These are phyloP conservation scores for Pogonomyrmex californicus DNA, from an alignment of 1,140 invertebrate species.

Conservation along the genomic window DNA sequence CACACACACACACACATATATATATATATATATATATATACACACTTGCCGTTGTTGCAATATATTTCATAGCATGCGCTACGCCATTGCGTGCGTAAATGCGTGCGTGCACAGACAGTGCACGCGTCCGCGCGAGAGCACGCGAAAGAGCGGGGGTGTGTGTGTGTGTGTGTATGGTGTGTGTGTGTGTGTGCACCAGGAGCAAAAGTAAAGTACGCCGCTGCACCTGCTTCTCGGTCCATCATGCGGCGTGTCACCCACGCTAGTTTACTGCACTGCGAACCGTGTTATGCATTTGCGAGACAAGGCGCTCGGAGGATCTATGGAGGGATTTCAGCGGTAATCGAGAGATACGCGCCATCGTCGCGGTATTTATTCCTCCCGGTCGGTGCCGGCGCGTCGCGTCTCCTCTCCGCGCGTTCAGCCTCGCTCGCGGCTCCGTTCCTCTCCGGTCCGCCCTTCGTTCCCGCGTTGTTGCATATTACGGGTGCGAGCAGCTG, in stretches of 20 bases:
- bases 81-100: slow-evolving; percentile 73
- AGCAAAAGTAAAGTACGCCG: slow-evolving; percentile 78
- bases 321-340: slow-evolving; percentile 84
- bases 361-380: slow-evolving; percentile 80
- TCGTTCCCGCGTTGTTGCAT: slow-evolving; percentile 60
- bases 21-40: not conserved
- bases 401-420: slow-evolving; percentile 13
- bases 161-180: too few relatives aligned
- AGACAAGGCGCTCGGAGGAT: slow-evolving; percentile 82
- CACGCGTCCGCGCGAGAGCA: not conserved
- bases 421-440: too few relatives aligned
- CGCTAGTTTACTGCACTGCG: slow-evolving; percentile 85
- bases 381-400: slow-evolving; percentile 52
- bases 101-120: slow-evolving; percentile 56
- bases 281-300: slow-evolving; percentile 85
- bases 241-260: slow-evolving; percentile 86
- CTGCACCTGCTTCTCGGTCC: slow-evolving; percentile 85
- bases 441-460: not conserved
- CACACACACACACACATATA: too few relatives aligned
- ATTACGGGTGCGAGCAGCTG: slow-evolving; percentile 70
- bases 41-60: not conserved
- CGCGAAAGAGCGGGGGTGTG: slow-evolving; percentile 46
- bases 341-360: slow-evolving; percentile 84
- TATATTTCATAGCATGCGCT: slow-evolving; percentile 48
- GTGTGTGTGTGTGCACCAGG: too few relatives aligned